Evolutionary conservation across 2,888 invertebrate species (phyloP).

Genomic region (Mesorhabditis sp.): DNA sequence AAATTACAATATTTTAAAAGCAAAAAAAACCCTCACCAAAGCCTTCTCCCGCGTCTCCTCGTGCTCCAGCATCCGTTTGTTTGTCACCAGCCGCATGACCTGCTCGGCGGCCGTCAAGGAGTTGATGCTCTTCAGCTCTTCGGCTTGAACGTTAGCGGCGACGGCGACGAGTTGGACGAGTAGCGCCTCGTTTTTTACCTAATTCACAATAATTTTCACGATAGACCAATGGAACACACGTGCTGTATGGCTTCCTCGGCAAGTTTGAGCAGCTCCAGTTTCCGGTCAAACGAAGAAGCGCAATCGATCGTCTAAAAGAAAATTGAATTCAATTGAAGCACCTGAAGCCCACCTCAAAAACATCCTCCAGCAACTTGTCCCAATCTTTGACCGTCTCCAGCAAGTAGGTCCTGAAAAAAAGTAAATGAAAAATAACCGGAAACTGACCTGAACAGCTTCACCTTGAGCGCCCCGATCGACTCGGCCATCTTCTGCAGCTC

Average conservation of each 20-base stretch:
- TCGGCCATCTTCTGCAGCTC: too few relatives aligned
- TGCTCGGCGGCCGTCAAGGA: background rate
- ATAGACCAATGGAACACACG: background rate
- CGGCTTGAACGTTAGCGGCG: background rate
- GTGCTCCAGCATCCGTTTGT: background rate
- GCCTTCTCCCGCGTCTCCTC: background rate
- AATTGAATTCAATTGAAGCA: background rate
- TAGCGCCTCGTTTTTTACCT: background rate
- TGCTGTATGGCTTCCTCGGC: background rate
- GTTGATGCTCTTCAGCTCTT: background rate
- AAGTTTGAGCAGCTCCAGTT: background rate
- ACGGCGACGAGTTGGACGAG: slow-evolving; percentile 1
- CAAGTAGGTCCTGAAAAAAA: too few relatives aligned
- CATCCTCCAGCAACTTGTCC: too few relatives aligned
- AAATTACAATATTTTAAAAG: background rate
- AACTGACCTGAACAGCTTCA: too few relatives aligned
- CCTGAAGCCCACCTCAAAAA: background rate
- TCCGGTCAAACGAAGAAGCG: background rate
- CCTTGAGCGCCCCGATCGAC: too few relatives aligned
- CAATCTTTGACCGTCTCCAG: too few relatives aligned
- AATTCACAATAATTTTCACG: background rate
- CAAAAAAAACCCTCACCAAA: background rate
- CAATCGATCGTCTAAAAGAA: background rate
- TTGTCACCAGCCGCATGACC: background rate
- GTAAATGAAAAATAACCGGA: too few relatives aligned